phyloP scores from a whole-genome alignment of 2,888 invertebrate species.

The Watsonalla cultraria region DNA sequence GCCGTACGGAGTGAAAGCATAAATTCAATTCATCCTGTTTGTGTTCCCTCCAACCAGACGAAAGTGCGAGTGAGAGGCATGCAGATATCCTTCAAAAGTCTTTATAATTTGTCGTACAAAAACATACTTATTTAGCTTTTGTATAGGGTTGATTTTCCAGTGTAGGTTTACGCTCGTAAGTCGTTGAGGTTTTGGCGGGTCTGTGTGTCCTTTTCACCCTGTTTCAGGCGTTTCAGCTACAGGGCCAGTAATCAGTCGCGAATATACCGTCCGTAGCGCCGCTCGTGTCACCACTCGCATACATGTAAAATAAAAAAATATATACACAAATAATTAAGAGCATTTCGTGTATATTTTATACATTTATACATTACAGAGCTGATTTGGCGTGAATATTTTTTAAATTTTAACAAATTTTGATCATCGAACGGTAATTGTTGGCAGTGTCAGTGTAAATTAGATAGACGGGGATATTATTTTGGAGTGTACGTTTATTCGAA shows the following conservation, averaged over 20 bases:
- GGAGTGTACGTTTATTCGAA: slow-evolving; percentile 30
- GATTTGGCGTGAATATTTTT: slow-evolving; percentile 5
- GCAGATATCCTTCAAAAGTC: slow-evolving; percentile 63
- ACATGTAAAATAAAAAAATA: slow-evolving; percentile 30
- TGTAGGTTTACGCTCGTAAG: slow-evolving; percentile 26
- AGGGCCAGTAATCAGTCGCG: slow-evolving; percentile 69
- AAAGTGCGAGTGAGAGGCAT: slow-evolving; percentile 58
- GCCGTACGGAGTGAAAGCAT: slow-evolving; percentile 42
- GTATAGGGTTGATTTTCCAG: slow-evolving; percentile 22
- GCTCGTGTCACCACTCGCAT: slow-evolving; percentile 42
- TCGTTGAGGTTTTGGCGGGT: slow-evolving; percentile 25
- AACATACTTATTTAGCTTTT: slow-evolving; percentile 6
- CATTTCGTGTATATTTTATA: slow-evolving; percentile 27
- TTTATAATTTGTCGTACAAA: slow-evolving; percentile 18
- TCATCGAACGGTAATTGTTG: neutral
- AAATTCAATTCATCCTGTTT: slow-evolving; percentile 74
- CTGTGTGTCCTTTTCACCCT: slow-evolving; percentile 71
- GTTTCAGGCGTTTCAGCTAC: slow-evolving; percentile 58
- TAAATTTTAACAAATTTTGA: neutral
- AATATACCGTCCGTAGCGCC: slow-evolving; percentile 65
- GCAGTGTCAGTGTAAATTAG: slow-evolving; percentile 13
- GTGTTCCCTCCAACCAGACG: slow-evolving; percentile 65
- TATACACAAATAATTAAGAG: slow-evolving; percentile 19
- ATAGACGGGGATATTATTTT: slow-evolving; percentile 19
- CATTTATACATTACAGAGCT: neutral